Conservation (phyloP, 1,140 invertebrate species). For the Drosophila nasuta region DNA sequence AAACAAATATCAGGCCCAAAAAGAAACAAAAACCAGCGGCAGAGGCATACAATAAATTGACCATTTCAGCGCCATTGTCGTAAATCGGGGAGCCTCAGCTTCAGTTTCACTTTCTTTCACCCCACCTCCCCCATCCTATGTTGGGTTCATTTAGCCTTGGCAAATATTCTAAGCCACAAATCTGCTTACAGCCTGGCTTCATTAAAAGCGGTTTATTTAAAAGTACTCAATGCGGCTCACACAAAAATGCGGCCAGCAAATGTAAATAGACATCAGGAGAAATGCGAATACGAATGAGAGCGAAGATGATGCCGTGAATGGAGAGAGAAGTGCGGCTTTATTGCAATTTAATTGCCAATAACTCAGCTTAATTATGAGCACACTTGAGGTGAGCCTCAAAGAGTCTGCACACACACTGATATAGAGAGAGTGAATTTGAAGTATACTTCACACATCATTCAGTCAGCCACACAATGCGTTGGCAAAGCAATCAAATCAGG, state of each 20-base stretch:
- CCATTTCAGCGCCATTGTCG: slow-evolving; percentile 67
- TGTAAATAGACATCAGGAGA: slow-evolving; percentile 25
- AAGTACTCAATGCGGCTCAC: slow-evolving; percentile 48
- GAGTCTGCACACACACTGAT: neutral
- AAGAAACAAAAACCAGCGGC: slow-evolving; percentile 25
- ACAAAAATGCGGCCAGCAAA: slow-evolving; percentile 19
- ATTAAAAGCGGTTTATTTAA: slow-evolving; percentile 80
- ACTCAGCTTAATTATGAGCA: slow-evolving; percentile 41
- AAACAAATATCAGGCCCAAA: neutral
- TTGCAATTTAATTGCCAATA: slow-evolving; percentile 39
- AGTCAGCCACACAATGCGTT: slow-evolving; percentile 9
- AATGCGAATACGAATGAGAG: no score
- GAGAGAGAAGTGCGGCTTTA: neutral
- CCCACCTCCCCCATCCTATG: neutral
- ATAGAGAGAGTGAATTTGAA: no score
- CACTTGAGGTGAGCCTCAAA: slow-evolving; percentile 11
- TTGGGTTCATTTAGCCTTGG: slow-evolving; percentile 67
- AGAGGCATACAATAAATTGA: slow-evolving; percentile 66
- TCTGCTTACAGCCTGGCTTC: slow-evolving; percentile 77
- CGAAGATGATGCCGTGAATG: neutral
- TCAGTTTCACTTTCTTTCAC: neutral
- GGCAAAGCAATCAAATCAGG: slow-evolving; percentile 1
- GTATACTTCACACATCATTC: neutral
- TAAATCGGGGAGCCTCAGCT: slow-evolving; percentile 60
- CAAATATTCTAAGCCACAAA: slow-evolving; percentile 82